phyloP scores from a whole-genome alignment of 2,113 vertebrate genomes.

The Dunckerocampus dactyliophorus region DNA sequence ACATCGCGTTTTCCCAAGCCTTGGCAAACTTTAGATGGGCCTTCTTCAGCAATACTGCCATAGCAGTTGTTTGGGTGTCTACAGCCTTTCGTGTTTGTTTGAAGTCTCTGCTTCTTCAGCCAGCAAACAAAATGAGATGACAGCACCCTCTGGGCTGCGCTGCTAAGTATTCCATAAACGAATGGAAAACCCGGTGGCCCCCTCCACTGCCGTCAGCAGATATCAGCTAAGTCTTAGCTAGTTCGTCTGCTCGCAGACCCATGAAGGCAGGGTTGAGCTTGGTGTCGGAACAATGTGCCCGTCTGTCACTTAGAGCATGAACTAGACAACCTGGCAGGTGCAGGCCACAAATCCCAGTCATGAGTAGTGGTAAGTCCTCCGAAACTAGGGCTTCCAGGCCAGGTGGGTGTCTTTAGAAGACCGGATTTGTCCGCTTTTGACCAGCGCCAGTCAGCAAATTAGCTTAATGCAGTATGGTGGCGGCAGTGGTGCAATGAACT shows the following conservation, averaged over 20 bases:
- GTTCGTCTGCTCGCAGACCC: conserved; percentile 17
- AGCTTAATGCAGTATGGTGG: background rate
- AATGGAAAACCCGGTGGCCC: background rate
- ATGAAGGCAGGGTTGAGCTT: conserved; percentile 29
- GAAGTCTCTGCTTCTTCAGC: too few species aligned
- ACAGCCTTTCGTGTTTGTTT: too few species aligned
- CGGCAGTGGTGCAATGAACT: background rate
- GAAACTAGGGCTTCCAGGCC: conserved; percentile 5
- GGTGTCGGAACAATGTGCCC: conserved; percentile 18
- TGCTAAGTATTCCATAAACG: background rate
- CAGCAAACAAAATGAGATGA: too few species aligned
- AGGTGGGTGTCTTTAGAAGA: background rate
- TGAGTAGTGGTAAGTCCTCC: conserved; percentile 33
- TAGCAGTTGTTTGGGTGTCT: too few species aligned
- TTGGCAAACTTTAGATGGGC: too few species aligned
- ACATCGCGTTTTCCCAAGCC: too few species aligned
- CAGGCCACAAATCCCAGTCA: conserved; percentile 43
- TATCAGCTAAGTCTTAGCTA: conserved; percentile 2
- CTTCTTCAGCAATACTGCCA: too few species aligned
- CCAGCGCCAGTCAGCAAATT: background rate
- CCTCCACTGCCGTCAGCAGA: conserved; percentile 1
- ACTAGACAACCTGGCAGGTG: conserved; percentile 10
- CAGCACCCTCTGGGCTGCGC: too few species aligned
- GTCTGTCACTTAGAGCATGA: conserved; percentile 17
- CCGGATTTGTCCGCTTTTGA: conserved; percentile 2